Conservation (phyloP, 2,113 vertebrate species). For the Urocolius indicus region DNA sequence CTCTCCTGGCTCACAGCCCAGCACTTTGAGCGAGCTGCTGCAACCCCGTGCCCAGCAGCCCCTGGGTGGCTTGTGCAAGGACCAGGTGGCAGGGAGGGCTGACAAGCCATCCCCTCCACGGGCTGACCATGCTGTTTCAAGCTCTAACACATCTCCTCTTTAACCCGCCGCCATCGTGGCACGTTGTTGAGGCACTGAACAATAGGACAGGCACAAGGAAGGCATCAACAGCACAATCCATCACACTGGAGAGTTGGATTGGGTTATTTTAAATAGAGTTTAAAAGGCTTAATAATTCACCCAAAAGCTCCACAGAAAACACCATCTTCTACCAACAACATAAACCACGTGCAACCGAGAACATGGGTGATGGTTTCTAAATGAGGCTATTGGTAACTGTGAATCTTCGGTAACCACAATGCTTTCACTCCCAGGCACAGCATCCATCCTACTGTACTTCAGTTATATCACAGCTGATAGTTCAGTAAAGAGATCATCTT, state of each 20-base stretch:
- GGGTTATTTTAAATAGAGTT: background rate
- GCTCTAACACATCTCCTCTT: background rate
- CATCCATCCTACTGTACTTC: background rate
- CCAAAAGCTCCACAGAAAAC: background rate
- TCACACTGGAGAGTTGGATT: background rate
- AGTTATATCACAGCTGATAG: background rate
- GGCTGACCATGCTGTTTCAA: background rate
- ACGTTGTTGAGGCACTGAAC: rapidly evolving
- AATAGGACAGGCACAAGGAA: background rate
- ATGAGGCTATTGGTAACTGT: background rate
- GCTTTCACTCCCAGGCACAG: background rate
- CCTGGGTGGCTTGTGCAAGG: background rate
- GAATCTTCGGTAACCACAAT: background rate
- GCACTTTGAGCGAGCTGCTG: rapidly evolving
- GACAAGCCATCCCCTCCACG: background rate
- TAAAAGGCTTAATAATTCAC: background rate
- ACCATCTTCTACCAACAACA: background rate
- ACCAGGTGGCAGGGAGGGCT: background rate
- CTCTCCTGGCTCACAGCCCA: background rate
- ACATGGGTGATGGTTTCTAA: background rate
- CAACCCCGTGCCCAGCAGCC: background rate
- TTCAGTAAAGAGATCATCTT: background rate
- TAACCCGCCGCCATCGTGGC: background rate
- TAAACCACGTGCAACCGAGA: rapidly evolving
- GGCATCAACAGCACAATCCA: background rate